Percentiles rank a stretch among this genome's conserved stretches.
Conservation (phyloP, 2,797 vertebrate species). For the Microctenopoma steveboyesi region DNA sequence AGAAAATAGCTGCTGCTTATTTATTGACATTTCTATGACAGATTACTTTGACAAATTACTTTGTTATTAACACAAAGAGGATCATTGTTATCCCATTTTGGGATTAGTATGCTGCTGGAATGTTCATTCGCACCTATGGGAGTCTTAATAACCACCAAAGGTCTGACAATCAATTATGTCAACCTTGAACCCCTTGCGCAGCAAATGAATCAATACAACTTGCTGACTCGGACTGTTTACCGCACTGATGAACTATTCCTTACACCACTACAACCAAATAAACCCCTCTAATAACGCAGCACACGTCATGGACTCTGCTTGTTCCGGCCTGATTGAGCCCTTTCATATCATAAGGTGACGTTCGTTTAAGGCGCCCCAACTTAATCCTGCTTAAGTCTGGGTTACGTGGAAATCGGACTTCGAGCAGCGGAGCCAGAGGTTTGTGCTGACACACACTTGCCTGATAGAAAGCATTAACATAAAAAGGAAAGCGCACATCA, state of each 20-base stretch:
- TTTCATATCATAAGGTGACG: conserved; percentile 59
- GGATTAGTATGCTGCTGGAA: conserved; percentile 26
- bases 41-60: not conserved
- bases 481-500: conserved; percentile 66
- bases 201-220: conserved; percentile 56
- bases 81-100: not conserved
- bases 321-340: conserved; percentile 57
- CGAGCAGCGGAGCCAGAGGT: conserved; percentile 50
- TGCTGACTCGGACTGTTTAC: conserved; percentile 54
- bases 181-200: conserved; percentile 52
- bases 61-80: not conserved
- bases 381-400: conserved; percentile 76
- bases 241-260: conserved; percentile 48
- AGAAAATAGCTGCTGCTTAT: not conserved
- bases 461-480: conserved; percentile 73
- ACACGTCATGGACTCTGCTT: conserved; percentile 52
- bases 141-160: conserved; percentile 43
- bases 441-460: conserved; percentile 70
- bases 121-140: conserved; percentile 16
- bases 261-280: conserved; percentile 42
- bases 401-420: conserved; percentile 67
- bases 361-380: conserved; percentile 68
- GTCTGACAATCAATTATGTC: conserved; percentile 63
- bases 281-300: conserved; percentile 44
- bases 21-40: not conserved